phyloP scores from a whole-genome alignment of 2,113 vertebrate species.

The Falco punctatus region DNA sequence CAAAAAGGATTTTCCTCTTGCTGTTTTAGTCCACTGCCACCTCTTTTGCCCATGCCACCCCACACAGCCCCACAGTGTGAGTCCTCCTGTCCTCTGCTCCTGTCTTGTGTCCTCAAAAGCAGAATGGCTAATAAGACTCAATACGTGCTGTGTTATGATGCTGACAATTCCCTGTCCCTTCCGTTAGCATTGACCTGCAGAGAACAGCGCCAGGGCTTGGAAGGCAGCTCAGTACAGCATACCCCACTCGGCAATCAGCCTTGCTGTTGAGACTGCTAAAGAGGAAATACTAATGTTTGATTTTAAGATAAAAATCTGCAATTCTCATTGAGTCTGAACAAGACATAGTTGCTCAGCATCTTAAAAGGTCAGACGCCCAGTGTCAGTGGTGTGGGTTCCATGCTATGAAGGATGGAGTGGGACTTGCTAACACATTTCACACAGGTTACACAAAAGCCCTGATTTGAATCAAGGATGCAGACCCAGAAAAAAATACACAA shows the following conservation, averaged over 20 bases:
- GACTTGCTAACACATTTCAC: not conserved
- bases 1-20: not conserved
- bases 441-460: not conserved
- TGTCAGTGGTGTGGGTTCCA: not conserved
- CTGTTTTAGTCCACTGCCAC: not conserved
- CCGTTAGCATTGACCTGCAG: not conserved
- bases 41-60: not conserved
- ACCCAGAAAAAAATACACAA: not conserved
- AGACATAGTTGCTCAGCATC: not conserved
- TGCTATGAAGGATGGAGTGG: not conserved
- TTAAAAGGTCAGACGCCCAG: not conserved
- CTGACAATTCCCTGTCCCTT: not conserved
- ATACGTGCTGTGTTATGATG: fast-evolving
- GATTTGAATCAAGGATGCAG: not conserved
- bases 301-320: not conserved
- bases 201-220: fast-evolving
- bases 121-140: not conserved
- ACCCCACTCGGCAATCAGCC: not conserved
- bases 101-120: not conserved
- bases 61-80: not conserved
- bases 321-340: not conserved
- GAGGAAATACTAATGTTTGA: not conserved
- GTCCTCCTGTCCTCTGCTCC: not conserved
- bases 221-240: not conserved
- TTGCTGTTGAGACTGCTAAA: not conserved